Conservation (phyloP, 1,140 invertebrate species). For the Dolichoris vasculosae region DNA sequence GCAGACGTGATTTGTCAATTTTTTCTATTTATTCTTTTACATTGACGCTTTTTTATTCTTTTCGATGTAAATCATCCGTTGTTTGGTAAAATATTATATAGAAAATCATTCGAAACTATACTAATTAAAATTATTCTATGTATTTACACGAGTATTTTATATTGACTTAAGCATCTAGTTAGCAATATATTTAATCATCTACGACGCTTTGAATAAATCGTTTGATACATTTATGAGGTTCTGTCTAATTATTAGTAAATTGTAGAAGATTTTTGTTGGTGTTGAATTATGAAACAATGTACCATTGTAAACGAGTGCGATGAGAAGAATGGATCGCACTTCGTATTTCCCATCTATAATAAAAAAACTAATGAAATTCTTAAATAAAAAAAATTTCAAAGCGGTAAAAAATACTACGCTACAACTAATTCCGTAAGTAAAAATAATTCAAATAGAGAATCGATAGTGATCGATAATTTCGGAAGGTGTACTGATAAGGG, state of each 20-base stretch:
- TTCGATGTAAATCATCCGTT: background rate
- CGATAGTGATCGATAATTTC: background rate
- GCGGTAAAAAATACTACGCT: too few species aligned
- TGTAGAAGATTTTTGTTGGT: background rate
- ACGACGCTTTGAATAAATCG: background rate
- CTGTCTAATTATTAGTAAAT: background rate
- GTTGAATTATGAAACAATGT: background rate
- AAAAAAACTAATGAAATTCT: too few species aligned
- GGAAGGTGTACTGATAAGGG: background rate
- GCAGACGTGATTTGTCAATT: conserved; percentile 62
- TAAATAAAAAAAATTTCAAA: too few species aligned
- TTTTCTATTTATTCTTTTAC: conserved; percentile 60
- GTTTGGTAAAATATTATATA: background rate
- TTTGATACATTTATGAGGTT: background rate
- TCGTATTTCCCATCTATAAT: too few species aligned
- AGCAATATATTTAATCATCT: background rate
- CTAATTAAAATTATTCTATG: background rate
- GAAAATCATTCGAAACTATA: background rate
- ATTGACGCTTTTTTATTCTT: background rate
- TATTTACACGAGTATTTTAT: background rate
- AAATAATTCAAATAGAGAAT: background rate
- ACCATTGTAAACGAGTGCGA: too few species aligned
- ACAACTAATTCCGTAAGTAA: background rate
- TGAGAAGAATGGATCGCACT: too few species aligned
- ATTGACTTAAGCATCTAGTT: too few species aligned